Evolutionary conservation across 1,140 invertebrate genomes (phyloP).

Genomic region (Drosophila melanica): DNA sequence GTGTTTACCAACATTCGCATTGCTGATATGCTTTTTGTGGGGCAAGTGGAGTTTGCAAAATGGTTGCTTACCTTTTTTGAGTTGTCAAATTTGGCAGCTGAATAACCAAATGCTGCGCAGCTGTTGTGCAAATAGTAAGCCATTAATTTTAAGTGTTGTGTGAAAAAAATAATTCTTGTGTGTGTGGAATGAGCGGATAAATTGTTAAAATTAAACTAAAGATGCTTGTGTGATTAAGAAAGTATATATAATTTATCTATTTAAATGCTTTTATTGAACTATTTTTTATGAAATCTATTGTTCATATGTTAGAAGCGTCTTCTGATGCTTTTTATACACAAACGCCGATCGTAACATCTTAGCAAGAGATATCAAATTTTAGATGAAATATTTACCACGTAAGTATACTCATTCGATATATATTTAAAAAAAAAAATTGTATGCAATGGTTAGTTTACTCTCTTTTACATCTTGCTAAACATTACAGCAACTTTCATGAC

Average conservation of each 20-base stretch:
- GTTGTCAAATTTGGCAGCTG: conserved; percentile 24
- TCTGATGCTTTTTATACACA: too few relatives aligned
- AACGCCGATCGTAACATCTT: too few relatives aligned
- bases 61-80: conserved; percentile 30
- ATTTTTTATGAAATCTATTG: too few relatives aligned
- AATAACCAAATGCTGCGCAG: conserved; percentile 59
- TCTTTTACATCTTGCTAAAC: conserved; percentile 13
- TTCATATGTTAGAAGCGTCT: too few relatives aligned
- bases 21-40: conserved; percentile 6
- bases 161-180: conserved; percentile 8
- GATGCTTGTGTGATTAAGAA: too few relatives aligned
- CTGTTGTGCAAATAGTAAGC: conserved; percentile 75
- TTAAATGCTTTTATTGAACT: too few relatives aligned
- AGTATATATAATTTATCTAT: too few relatives aligned
- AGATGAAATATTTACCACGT: too few relatives aligned
- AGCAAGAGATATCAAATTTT: too few relatives aligned
- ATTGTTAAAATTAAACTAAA: too few relatives aligned
- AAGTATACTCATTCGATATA: too few relatives aligned
- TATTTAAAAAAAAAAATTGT: neutral
- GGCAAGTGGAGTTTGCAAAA: conserved; percentile 39
- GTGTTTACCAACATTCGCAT: conserved; percentile 76
- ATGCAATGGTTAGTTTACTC: neutral
- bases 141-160: conserved; percentile 77
- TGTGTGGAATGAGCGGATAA: neutral
- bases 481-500: neutral